A percentile compares a stretch with the other conserved stretches of the same genome.
phyloP scores from a whole-genome alignment of 2,113 vertebrate genomes.

The Sebastes schlegelii region DNA sequence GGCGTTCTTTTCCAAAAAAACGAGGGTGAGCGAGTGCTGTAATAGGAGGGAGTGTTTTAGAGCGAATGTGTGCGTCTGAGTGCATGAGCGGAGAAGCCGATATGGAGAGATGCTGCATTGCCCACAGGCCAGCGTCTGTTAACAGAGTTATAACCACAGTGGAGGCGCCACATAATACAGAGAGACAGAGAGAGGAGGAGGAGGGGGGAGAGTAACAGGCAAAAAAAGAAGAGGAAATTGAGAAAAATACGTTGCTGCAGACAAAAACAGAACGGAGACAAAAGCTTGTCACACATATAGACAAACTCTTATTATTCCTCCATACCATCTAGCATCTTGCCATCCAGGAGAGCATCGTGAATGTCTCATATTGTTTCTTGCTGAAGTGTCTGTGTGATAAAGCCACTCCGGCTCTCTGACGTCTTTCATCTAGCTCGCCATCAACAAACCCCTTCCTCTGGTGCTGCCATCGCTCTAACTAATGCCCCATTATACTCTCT shows the following conservation, averaged over 20 bases:
- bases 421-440: slow-evolving; percentile 25
- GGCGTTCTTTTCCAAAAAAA: slow-evolving; percentile 13
- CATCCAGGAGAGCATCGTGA: not conserved
- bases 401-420: slow-evolving; percentile 1
- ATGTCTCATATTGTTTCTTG: slow-evolving; percentile 13
- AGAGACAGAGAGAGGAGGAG: slow-evolving; percentile 32
- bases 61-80: slow-evolving; percentile 13
- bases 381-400: slow-evolving; percentile 21
- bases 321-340: slow-evolving; percentile 17
- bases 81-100: slow-evolving; percentile 14
- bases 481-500: not conserved
- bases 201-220: not conserved
- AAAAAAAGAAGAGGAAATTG: slow-evolving; percentile 26
- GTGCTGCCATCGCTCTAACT: not conserved
- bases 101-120: slow-evolving; percentile 42
- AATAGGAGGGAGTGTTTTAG: slow-evolving; percentile 10
- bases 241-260: slow-evolving; percentile 32
- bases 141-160: slow-evolving; percentile 51
- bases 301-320: slow-evolving; percentile 15
- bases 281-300: slow-evolving; percentile 2
- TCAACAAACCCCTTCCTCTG: slow-evolving; percentile 13
- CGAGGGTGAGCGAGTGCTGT: not conserved
- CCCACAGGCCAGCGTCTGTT: slow-evolving; percentile 59
- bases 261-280: slow-evolving; percentile 16
- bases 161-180: slow-evolving; percentile 44